A percentile compares a stretch with the other conserved stretches of the same genome.
These are phyloP conservation scores for Eupleurogrammus muticus DNA, from an alignment of 2,797 vertebrate genomes.

Conservation along the genomic window DNA sequence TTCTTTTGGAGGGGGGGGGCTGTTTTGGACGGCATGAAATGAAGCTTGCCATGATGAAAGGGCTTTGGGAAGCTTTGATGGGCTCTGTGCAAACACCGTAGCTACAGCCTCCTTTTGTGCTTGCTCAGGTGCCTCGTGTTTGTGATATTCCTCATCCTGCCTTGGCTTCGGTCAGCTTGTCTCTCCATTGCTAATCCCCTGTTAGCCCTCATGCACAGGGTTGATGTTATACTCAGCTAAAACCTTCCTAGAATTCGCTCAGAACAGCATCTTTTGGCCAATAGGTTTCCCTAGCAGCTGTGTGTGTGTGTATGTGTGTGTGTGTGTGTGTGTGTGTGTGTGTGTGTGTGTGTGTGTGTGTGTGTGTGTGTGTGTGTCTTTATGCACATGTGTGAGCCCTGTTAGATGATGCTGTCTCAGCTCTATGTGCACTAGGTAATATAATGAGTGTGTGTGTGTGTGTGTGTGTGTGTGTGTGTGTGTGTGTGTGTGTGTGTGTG, in stretches of 20 bases:
- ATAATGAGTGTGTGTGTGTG: constrained; percentile 13
- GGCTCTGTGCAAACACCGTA: constrained; percentile 8
- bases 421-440: no score
- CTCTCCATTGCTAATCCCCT: constrained; percentile 48
- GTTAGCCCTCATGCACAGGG: constrained; percentile 29
- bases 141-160: constrained; percentile 51
- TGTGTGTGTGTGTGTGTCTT: constrained; percentile 7
- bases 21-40: constrained; percentile 17
- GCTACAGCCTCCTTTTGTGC: constrained; percentile 22
- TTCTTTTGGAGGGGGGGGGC: background rate
- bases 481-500: constrained; percentile 18
- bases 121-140: constrained; percentile 43
- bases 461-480: constrained; percentile 3
- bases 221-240: constrained; percentile 57
- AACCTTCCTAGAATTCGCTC: constrained; percentile 39
- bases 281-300: constrained; percentile 10
- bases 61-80: constrained; percentile 16
- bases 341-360: constrained; percentile 9
- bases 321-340: constrained; percentile 2
- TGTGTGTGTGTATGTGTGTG: constrained; percentile 28
- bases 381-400: constrained; percentile 30
- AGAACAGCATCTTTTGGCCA: constrained; percentile 55
- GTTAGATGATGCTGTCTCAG: no score
- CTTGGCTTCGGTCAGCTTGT: constrained; percentile 41
- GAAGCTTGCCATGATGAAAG: constrained; percentile 21